Base-by-base conservation (phyloP, 2,888 invertebrate genomes). In the Drosophila paramelanica region DNA sequence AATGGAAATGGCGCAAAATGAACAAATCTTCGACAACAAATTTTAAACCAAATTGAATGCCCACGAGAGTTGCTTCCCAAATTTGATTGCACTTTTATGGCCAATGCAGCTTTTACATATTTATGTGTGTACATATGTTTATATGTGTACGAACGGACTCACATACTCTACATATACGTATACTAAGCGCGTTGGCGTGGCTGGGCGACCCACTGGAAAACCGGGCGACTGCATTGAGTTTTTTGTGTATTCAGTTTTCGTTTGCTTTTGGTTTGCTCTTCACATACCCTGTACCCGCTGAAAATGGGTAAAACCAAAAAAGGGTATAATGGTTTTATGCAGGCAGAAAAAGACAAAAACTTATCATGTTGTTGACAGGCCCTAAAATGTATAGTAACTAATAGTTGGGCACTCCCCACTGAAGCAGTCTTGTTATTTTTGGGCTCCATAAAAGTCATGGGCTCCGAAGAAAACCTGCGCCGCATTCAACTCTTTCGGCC, bases 11-110 rank as follows among this genome's bases (percentile, higher is more conserved):
- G 17, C 7, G 31, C 36, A 20, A 58, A 58, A 42, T 52, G 17
- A 53, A 45, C 27, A 55, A 42, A 47, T 36, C 41, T 31, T 55
- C 10, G 66, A 45, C 42, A 53, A 36, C 46, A 41, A 62, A 49
- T 49, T 25, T 13, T 56, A 51, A 69, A 70, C 70, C 41, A 52
- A 67, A 67, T 78, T 50, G 47, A 78, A 67, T 78, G 79, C 56
- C 41, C 57, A 58, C 58, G 56, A 52, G 68, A 79, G 38, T 20
- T 67, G 68, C 68, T 73, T 62, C 33, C 55, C 43, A 78, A 62
- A 67, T 74, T 74, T 79, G 59, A 75, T 75, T 50, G 61, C 75
- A 53, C 60, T 75, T 79, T 79, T 74, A 75, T 79, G 74, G 59
- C 45, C 45, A 57, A 45, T 67, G 67, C 38, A 38, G 70, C n/a